Evolutionary conservation across 2,888 invertebrate genomes (phyloP), one percentile per base, ranked within the genome.

Genomic region (Diloba caeruleocephala): DNA sequence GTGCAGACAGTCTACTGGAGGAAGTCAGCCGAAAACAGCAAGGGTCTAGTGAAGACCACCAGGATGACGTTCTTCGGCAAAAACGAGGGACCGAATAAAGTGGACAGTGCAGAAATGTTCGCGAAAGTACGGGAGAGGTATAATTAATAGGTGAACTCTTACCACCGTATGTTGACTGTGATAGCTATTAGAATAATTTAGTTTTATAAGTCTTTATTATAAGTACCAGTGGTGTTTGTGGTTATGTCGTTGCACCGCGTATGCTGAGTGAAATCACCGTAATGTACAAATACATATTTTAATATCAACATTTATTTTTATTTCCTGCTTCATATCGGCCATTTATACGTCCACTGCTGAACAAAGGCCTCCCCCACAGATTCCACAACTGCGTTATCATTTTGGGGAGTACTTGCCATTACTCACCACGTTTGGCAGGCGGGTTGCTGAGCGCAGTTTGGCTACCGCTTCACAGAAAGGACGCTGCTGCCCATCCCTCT

Each of bases 1-100:
- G 94, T 96, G 14, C 96, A 97, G 79, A 96, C 96, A 0, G 96
- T 96, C 0, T 97, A 97, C 76, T 97, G 97, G 97, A 93, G 96
- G 73, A 94, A 95, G 32, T 85, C 90, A 0, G 90, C 93, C 3
- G 91, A 88, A 26, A 82, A 81, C 19, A 88, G 87, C 61, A 94
- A 92, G 23, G 94, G 93, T 7, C 88, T 95, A 49, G 74, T 94
- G 44, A 95, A 92, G 77, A 95, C 94, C 7, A 94, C 94, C 4
- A 94, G 91, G 70, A 94, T 93, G 71, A 94, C 94, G 0, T 94
- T 94, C 76, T 95, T 95, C 74, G 95, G 94, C 8, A 94, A 92
- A 65, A 91, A 90, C 42, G 93, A 93, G 28, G 90, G 88, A 2
- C 71, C 90, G 0, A 85, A 94, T 54, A 88, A 90, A 48, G 87